Evolutionary conservation across 2,797 vertebrate genomes (phyloP), one percentile per base, ranked within the genome.

Genomic region (Moxostoma hubbsi): DNA sequence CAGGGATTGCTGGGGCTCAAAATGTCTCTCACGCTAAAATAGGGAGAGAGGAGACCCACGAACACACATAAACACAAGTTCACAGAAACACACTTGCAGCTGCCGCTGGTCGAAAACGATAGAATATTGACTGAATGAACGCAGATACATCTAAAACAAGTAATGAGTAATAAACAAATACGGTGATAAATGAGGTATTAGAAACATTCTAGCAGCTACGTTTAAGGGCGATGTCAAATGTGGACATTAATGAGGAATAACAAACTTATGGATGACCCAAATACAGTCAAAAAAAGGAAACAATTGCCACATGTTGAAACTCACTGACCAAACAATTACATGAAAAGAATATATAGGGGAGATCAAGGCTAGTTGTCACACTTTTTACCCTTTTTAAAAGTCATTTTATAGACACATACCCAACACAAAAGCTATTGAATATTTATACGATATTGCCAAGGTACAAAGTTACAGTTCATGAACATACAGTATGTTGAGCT

Each of bases 1-100:
- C 24, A 6, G 81, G 72, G 81, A 82, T 71, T 59, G 71, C 77
- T 49, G 24, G 64, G 51, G 69, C 79, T 67, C 65, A 24, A 66
- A 74, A n/a, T 77, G 54, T 9, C 73, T 63, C 75, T 69, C 68
- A 58, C 59, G 47, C 68, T 77, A 72, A 65, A 79, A 46, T 68
- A 59, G 24, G n/a, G 73, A 70, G 71, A 77, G 51, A 57, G 73
- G 57, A 62, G 69, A 77, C 53, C 12, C 11, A 55, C 43, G 9
- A n/a, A 58, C 46, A 10, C 47, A 18, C 57, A 54, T 15, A 72
- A 46, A 72, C 51, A 57, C 16, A n/a, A 13, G 53, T 58, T 71
- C 62, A 61, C 54, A 24, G 24, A 76, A 54, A 50, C 13, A 13
- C 47, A 58, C 54, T 57, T 10, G n/a, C 7, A 10, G 54, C 63